Evolutionary conservation across 2,888 invertebrate genomes (phyloP).

Genomic region (Heteromyza rotundicornis): DNA sequence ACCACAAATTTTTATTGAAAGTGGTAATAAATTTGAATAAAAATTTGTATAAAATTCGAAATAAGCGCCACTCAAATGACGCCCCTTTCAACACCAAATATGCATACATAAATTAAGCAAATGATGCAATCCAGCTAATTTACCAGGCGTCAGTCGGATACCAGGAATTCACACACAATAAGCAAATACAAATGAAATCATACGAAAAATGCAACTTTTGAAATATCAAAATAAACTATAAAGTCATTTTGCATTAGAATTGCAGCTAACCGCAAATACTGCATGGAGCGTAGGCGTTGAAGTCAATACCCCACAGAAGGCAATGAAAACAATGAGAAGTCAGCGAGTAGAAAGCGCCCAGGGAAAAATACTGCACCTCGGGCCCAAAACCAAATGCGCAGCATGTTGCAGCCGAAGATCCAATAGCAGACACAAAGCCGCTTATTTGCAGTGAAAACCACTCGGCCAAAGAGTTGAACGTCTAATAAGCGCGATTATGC

Average conservation of each 20-base stretch:
- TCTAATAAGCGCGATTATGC: not conserved
- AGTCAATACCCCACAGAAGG: not conserved
- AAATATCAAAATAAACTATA: too few species aligned
- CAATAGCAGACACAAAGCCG: too few species aligned
- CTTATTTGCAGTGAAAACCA: not conserved
- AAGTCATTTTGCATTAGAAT: too few species aligned
- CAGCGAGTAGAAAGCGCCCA: not conserved
- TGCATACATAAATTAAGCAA: not conserved
- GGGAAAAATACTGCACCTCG: not conserved
- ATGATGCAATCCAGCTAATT: not conserved
- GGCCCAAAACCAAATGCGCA: too few species aligned
- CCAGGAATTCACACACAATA: not conserved
- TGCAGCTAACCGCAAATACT: too few species aligned
- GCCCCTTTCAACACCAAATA: not conserved
- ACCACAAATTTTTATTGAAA: too few species aligned
- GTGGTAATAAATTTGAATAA: not conserved
- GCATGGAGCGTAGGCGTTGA: not conserved
- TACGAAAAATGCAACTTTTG: too few species aligned
- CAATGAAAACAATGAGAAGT: too few species aligned
- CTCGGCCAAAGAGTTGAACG: not conserved
- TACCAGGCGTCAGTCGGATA: not conserved
- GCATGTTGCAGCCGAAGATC: too few species aligned
- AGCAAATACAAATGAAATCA: too few species aligned
- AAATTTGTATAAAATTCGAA: not conserved
- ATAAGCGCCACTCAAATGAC: too few species aligned